These are phyloP conservation scores for Sparus aurata DNA, from an alignment of 2,797 vertebrate genomes.

Conservation along the genomic window DNA sequence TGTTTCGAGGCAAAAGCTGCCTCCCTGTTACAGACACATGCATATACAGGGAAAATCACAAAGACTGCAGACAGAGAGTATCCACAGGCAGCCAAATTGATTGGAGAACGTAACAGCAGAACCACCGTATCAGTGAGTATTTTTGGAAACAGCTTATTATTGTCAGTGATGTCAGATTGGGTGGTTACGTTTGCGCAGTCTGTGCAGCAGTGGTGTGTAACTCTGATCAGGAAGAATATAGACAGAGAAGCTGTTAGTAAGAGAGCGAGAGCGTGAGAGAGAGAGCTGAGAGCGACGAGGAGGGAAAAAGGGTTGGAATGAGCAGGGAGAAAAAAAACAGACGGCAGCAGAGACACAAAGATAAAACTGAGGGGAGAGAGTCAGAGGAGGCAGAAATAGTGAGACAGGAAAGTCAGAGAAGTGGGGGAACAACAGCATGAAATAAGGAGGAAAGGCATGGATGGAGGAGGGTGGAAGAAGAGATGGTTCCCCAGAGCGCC, in stretches of 20 bases:
- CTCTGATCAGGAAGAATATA: slow-evolving; percentile 58
- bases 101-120: slow-evolving; percentile 39
- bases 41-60: slow-evolving; percentile 13
- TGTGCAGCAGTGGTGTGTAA: slow-evolving; percentile 46
- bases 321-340: slow-evolving; percentile 39
- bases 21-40: slow-evolving; percentile 16
- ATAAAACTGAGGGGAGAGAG: slow-evolving; percentile 24
- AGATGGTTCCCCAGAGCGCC: slow-evolving; percentile 62
- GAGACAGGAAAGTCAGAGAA: slow-evolving; percentile 42
- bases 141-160: slow-evolving; percentile 71
- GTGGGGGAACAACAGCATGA: slow-evolving; percentile 17
- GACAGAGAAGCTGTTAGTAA: slow-evolving; percentile 43
- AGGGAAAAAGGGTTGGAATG: slow-evolving; percentile 26
- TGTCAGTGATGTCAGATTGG: slow-evolving; percentile 66
- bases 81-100: slow-evolving; percentile 31
- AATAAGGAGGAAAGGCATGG: slow-evolving; percentile 15
- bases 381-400: slow-evolving; percentile 42
- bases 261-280: neutral
- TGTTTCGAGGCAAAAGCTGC: slow-evolving; percentile 22
- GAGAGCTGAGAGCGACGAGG: neutral
- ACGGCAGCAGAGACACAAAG: slow-evolving; percentile 43
- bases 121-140: slow-evolving; percentile 44
- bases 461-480: slow-evolving; percentile 29
- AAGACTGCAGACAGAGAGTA: slow-evolving; percentile 3
- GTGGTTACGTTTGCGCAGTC: slow-evolving; percentile 46